Evolutionary conservation across 2,113 vertebrate genomes (phyloP), one percentile per base, ranked within the genome.

Genomic region (Corapipo altera): DNA sequence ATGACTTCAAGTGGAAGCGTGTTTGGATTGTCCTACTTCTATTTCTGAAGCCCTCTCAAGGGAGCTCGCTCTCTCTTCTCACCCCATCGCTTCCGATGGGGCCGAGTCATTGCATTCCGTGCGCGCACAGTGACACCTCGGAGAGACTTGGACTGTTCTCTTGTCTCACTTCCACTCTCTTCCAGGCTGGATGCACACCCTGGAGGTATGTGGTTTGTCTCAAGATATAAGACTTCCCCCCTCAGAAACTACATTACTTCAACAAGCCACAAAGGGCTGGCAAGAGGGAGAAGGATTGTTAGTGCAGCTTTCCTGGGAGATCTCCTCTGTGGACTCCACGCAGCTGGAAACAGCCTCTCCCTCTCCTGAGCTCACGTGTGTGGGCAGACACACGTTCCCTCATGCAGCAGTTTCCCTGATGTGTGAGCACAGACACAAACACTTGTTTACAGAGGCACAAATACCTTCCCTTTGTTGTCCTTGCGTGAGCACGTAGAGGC

Each of bases 141-240:
- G 93, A 94, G 96, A 95, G 96, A 97, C 96, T 96, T 72, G 88
- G 88, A 74, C 91, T 94, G 92, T 82, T 96, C 96, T 75, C 96
- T 93, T 93, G 96, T 96, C 96, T 97, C 95, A 91, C 95, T 95
- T 96, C 93, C 89, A 91, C 91, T 95, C 85, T 97, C 46, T 96
- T 85, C 95, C 76, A 97, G 95, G 74, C 89, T 96, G 93, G 96
- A 93, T 97, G 95, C 91, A 93, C 83, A 87, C 95, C 96, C 96
- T 95, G 94, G 95, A 97, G 97, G 96, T 95, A 97, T 97, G 91
- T 92, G 93, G 82, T 97, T 97, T 97, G 96, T 97, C 97, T 96
- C 66, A 96, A 97, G 97, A 97, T 91, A 97, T 96, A 97, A 97
- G 95, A 95, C 92, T 89, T 96, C 65, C 96, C 78, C 92, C 67